Evolutionary conservation across 1,140 invertebrate species (phyloP).

Genomic region (Paracyclopina nana): DNA sequence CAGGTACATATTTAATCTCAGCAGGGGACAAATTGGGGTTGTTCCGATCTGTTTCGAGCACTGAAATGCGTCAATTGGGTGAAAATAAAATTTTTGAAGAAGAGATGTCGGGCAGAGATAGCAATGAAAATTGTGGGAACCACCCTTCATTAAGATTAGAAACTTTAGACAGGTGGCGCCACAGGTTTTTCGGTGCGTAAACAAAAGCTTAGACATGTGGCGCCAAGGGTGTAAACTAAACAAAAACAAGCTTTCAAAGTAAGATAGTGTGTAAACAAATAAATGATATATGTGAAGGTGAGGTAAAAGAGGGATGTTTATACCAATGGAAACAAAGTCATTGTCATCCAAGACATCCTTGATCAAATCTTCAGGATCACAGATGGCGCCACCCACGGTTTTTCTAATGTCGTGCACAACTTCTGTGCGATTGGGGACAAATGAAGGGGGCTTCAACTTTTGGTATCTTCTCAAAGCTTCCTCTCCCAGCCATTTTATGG

Average conservation of each 20-base stretch:
- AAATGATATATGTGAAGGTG: background rate
- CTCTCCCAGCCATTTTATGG: conserved; percentile 35
- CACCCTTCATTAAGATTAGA: no score
- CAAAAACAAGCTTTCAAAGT: background rate
- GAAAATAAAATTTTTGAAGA: no score
- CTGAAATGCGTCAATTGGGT: no score
- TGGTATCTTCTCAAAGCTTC: conserved; percentile 35
- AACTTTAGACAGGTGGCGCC: no score
- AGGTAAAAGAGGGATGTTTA: no score
- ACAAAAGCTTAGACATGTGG: background rate
- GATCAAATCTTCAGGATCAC: conserved; percentile 37
- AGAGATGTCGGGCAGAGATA: no score
- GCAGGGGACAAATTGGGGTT: conserved; percentile 32
- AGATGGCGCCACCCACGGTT: conserved; percentile 38
- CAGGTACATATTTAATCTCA: conserved; percentile 37
- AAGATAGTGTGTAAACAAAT: conserved; percentile 1
- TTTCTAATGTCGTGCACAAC: conserved; percentile 36
- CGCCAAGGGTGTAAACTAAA: background rate
- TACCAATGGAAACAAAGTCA: conserved; percentile 41
- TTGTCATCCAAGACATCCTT: conserved; percentile 38
- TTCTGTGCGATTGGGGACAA: conserved; percentile 23
- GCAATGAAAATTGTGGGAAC: no score
- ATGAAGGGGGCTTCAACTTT: conserved; percentile 25
- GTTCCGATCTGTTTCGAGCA: conserved; percentile 35
- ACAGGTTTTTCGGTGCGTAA: no score